phyloP scores from a whole-genome alignment of 2,113 vertebrate species.

The Pyrgilauda ruficollis region DNA sequence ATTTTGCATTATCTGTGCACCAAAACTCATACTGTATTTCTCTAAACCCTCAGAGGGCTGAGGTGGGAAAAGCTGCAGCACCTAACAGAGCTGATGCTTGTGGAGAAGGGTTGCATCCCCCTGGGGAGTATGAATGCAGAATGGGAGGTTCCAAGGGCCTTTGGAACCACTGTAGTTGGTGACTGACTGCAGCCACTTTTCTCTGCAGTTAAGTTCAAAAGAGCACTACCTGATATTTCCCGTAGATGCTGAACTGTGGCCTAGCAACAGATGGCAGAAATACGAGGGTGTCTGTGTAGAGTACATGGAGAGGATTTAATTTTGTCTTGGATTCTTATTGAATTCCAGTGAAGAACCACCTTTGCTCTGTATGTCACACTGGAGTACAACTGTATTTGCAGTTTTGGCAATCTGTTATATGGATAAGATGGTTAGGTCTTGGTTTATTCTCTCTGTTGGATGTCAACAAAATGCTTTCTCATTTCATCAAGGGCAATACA shows the following conservation, averaged over 20 bases:
- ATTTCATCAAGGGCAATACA: background rate
- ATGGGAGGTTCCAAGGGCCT: background rate
- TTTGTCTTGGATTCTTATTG: background rate
- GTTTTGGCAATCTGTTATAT: background rate
- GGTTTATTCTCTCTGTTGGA: background rate
- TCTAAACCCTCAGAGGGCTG: background rate
- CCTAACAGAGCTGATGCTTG: background rate
- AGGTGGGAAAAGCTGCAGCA: background rate
- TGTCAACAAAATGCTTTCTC: background rate
- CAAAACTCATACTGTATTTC: background rate
- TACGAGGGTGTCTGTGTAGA: background rate
- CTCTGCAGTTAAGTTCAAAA: background rate
- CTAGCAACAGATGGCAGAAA: background rate
- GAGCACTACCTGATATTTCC: background rate
- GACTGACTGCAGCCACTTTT: background rate
- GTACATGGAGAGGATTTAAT: background rate
- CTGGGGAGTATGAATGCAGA: background rate
- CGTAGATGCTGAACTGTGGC: background rate
- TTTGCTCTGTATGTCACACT: background rate
- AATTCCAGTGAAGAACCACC: background rate
- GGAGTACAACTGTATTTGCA: background rate
- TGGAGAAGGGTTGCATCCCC: background rate
- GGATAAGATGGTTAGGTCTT: background rate
- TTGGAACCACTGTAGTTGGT: background rate
- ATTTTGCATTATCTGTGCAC: background rate